Conservation (phyloP, 2,888 invertebrate genomes). For the Nephrotoma guestfalica region DNA sequence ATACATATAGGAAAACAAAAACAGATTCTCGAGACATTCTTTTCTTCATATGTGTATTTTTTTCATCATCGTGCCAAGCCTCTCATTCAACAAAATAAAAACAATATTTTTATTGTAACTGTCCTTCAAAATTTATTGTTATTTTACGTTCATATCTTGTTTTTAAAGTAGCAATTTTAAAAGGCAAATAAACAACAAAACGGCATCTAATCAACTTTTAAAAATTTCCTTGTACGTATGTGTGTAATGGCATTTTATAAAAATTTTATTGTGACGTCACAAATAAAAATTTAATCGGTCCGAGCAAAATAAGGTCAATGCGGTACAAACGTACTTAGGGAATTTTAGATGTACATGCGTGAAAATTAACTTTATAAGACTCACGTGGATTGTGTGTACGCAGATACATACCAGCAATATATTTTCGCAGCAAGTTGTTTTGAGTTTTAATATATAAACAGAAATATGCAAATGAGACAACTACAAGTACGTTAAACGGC, state of each 20-base stretch:
- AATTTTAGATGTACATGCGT: neutral
- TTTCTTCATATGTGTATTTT: neutral
- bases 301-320: neutral
- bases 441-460: neutral
- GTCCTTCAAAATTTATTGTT: neutral
- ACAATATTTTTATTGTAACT: neutral
- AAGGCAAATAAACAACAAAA: neutral
- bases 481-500: neutral
- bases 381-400: neutral
- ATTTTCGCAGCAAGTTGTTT: neutral
- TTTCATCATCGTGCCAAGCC: neutral
- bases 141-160: neutral
- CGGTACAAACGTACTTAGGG: neutral
- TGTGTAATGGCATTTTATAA: neutral
- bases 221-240: neutral
- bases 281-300: neutral
- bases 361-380: neutral
- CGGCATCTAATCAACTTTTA: neutral
- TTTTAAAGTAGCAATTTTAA: neutral
- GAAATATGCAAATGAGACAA: neutral
- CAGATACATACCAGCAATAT: neutral
- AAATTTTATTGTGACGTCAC: neutral
- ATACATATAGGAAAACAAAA: neutral
- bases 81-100: neutral
- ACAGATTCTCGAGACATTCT: neutral